These are phyloP conservation scores for Elephas maximus DNA, from an alignment of 2,113 vertebrate species.

Conservation along the genomic window DNA sequence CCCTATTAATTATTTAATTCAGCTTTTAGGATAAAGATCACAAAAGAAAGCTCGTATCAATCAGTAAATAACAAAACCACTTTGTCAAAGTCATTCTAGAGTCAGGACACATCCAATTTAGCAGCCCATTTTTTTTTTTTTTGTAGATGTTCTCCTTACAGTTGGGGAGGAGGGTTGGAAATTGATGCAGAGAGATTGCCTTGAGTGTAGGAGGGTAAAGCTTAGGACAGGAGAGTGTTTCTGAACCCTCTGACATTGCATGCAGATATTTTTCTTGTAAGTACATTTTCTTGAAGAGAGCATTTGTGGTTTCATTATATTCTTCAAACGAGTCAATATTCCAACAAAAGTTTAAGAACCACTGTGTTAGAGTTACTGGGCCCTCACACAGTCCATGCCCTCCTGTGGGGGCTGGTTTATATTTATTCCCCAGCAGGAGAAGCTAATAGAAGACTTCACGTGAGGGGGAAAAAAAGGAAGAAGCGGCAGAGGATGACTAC, in stretches of 20 bases:
- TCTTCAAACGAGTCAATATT: constrained; percentile 1
- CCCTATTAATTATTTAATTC: background rate
- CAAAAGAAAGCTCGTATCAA: background rate
- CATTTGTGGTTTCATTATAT: background rate
- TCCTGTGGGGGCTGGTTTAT: constrained; percentile 30
- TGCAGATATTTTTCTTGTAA: constrained; percentile 12
- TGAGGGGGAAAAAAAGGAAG: background rate
- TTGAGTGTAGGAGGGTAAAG: background rate
- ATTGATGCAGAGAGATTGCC: background rate
- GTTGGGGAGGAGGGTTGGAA: background rate
- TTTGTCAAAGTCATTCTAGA: background rate
- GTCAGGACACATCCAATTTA: background rate
- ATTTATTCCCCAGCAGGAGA: constrained; percentile 25
- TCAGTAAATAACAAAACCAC: background rate
- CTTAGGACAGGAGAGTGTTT: background rate
- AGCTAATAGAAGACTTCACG: background rate
- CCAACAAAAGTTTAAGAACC: background rate
- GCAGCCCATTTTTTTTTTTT: background rate
- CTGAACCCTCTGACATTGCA: background rate
- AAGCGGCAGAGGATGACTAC: background rate
- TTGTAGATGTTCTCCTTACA: background rate
- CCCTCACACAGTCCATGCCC: background rate
- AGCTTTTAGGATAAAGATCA: constrained; percentile 38
- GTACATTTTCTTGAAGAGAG: background rate
- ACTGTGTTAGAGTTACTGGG: background rate